A percentile compares a stretch with the other conserved stretches of the same genome.
Conservation (phyloP, 2,113 vertebrate genomes). For the Machaerirhynchus nigripectus region DNA sequence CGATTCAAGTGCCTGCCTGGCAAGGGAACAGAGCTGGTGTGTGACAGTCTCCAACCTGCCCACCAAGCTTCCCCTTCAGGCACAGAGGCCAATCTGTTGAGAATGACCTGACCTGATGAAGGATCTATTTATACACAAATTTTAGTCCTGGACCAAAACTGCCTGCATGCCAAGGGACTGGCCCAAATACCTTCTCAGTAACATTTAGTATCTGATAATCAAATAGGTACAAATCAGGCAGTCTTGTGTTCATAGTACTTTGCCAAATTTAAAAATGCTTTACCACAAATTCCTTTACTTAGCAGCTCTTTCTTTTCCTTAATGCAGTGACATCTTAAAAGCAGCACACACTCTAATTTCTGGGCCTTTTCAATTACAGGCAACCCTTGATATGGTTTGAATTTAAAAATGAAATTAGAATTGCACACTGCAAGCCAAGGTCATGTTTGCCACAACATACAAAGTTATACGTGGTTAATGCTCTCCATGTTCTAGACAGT, state of each 20-base stretch:
- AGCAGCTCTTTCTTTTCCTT: background rate
- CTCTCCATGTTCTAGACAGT: background rate
- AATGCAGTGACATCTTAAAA: background rate
- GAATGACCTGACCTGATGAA: conserved; percentile 24
- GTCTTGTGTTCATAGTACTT: background rate
- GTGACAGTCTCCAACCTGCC: background rate
- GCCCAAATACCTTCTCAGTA: background rate
- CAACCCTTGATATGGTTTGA: background rate
- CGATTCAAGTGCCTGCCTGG: conserved; percentile 14
- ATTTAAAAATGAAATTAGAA: conserved; percentile 7
- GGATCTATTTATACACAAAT: conserved; percentile 1
- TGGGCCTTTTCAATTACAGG: background rate
- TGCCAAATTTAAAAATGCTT: background rate
- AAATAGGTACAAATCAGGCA: background rate
- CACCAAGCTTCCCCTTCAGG: conserved; percentile 45
- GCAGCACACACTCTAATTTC: background rate
- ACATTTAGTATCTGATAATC: background rate
- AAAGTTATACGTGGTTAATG: background rate
- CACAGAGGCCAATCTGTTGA: conserved; percentile 54
- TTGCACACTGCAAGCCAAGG: background rate
- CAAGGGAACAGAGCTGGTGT: background rate
- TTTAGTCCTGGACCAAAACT: background rate
- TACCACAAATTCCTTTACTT: background rate
- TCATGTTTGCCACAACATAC: background rate
- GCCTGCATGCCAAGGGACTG: background rate